These are phyloP conservation scores for Carabus problematicus DNA, from an alignment of 2,888 invertebrate species.

Conservation along the genomic window DNA sequence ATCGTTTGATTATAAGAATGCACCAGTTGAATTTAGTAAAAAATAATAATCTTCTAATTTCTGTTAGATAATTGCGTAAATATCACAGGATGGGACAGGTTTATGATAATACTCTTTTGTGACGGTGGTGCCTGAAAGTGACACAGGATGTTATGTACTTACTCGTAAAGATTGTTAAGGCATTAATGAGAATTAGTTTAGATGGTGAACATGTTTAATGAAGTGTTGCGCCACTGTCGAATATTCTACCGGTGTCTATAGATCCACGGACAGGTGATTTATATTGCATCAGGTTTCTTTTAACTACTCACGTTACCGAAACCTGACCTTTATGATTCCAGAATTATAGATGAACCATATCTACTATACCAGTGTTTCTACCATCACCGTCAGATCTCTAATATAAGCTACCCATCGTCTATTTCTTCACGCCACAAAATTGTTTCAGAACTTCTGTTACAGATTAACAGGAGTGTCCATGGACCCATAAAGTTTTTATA, in stretches of 20 bases:
- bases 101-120: constrained; percentile 20
- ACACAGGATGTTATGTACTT: constrained; percentile 16
- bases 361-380: constrained; percentile 5
- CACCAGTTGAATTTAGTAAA: constrained; percentile 5
- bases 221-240: constrained; percentile 27
- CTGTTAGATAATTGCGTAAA: constrained; percentile 14
- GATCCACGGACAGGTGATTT: constrained; percentile 24
- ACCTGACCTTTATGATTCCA: constrained; percentile 15
- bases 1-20: constrained; percentile 7
- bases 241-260: background rate
- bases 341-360: constrained; percentile 12
- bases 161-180: constrained; percentile 23
- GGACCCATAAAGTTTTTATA: constrained; percentile 33
- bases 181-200: constrained; percentile 31
- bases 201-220: constrained; percentile 9
- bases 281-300: constrained; percentile 33
- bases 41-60: constrained; percentile 17
- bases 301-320: constrained; percentile 15
- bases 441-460: constrained; percentile 17
- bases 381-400: too few species aligned
- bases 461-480: constrained; percentile 19
- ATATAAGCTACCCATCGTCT: too few species aligned
- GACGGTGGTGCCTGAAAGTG: background rate
- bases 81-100: constrained; percentile 7
- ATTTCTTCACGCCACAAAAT: too few species aligned